Percentiles rank a stretch among this genome's conserved stretches.
phyloP scores from a whole-genome alignment of 2,113 vertebrate species.

The Abramis brama region DNA sequence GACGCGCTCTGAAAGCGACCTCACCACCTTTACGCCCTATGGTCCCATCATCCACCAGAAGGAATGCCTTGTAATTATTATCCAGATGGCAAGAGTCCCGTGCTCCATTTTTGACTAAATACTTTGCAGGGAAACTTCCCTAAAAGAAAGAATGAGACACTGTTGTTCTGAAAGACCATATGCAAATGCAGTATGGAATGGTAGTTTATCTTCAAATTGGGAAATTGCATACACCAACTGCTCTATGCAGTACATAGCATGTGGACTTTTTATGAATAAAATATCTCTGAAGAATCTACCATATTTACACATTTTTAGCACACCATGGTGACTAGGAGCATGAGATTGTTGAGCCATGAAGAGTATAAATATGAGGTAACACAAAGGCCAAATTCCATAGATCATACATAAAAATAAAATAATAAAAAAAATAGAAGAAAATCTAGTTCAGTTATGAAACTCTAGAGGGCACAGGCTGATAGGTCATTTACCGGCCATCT shows the following conservation, averaged over 20 bases:
- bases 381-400: no score
- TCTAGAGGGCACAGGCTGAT: no score
- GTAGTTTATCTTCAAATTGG: background rate
- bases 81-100: slow-evolving; percentile 77
- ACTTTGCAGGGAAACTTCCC: slow-evolving; percentile 85
- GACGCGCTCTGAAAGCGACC: slow-evolving; percentile 76
- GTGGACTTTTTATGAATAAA: no score
- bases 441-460: no score
- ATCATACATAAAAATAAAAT: no score
- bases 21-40: slow-evolving; percentile 77
- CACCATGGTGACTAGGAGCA: no score
- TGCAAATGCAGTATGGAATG: background rate
- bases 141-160: slow-evolving; percentile 52
- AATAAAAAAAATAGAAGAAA: no score
- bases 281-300: no score
- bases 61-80: slow-evolving; percentile 88
- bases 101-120: slow-evolving; percentile 63
- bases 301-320: no score
- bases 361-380: no score
- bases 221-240: background rate
- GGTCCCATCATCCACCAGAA: slow-evolving; percentile 88
- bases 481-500: no score
- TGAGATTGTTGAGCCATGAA: no score
- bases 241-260: background rate
- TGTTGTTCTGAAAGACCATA: background rate